Percentiles rank a stretch among this genome's conserved stretches.
Conservation (phyloP, 2,888 invertebrate genomes). For the Furcula furcula region DNA sequence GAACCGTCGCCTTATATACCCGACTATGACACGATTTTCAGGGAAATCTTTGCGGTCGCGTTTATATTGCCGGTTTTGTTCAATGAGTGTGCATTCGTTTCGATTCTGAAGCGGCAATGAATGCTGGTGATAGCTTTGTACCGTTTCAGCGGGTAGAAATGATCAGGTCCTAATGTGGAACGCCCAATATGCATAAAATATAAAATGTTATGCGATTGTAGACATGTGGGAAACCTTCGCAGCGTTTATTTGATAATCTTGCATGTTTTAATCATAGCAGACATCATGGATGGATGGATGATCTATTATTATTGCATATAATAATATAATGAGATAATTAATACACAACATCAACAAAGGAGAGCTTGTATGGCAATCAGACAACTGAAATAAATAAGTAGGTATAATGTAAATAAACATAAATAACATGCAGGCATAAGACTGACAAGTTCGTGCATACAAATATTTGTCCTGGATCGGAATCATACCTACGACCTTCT, state of each 20-base stretch:
- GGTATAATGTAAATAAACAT: too few species aligned
- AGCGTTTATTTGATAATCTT: too few species aligned
- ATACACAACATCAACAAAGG: background rate
- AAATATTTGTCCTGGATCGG: too few species aligned
- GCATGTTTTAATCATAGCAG: too few species aligned
- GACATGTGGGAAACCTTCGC: slow-evolving; percentile 45
- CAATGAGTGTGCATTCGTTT: slow-evolving; percentile 19
- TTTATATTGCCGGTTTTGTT: slow-evolving; percentile 37
- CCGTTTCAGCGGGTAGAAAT: slow-evolving; percentile 26
- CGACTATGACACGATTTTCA: slow-evolving; percentile 59
- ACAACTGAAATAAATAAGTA: too few species aligned
- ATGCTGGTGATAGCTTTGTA: slow-evolving; percentile 23
- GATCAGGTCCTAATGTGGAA: slow-evolving; percentile 41
- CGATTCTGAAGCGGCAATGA: slow-evolving; percentile 35
- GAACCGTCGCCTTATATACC: slow-evolving; percentile 44
- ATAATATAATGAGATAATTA: too few species aligned
- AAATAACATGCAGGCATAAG: too few species aligned
- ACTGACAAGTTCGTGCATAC: too few species aligned
- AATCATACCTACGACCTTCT: too few species aligned
- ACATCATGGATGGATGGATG: too few species aligned
- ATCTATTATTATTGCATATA: too few species aligned
- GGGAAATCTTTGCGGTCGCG: slow-evolving; percentile 53
- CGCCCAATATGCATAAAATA: slow-evolving; percentile 46
- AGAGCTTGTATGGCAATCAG: too few species aligned
- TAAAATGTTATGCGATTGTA: slow-evolving; percentile 42